Base-by-base conservation (phyloP, 1,140 invertebrate species). In the Carcinoscorpius rotundicauda region DNA sequence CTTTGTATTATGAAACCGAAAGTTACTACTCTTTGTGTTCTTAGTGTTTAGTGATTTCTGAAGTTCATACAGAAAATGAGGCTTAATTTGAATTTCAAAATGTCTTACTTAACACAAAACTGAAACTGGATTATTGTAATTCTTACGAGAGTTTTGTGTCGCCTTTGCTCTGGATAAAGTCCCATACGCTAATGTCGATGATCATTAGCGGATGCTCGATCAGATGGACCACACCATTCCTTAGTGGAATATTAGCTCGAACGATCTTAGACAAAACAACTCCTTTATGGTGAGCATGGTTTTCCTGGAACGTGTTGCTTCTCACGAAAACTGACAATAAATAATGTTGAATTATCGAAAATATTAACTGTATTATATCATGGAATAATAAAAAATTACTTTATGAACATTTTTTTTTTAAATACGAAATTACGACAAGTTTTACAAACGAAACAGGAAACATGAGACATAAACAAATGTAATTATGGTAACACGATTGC, bases 181-280 rank as follows among this genome's bases (percentile, higher is more conserved):
- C 84, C 66, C 84, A 84, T 57, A 94, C 85, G 4, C 86, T 87
- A 10, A 85, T 87, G 71, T 93, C 89, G 51, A 93, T 87, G 51
- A 94, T 84, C 86, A 94, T 92, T 3, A 96, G 78, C 0, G 91
- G 91, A 66, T 89, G 83, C 66, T 90, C 87, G 71, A 95, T 95
- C 50, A 96, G 81, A 79, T 96, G 93, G 4, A 95, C 85, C 0
- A 96, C 91, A 9, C 93, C 92, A 73, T 95, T 95, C 72, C 84
- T 85, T 4, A 95, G 88, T 0, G 92, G 91, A 70, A 96, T 94
- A 76, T 96, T 94, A n/a, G 86, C 87, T 75, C 86, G 85, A 2
- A 93, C 83, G 65, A 96, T 89, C 75, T 91, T 86, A 5, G 90
- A 87, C 10, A 91, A 72, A 4, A 94, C 91, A 4, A 90, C 87